Conservation (phyloP, 2,888 invertebrate genomes). For the Chamaedrilus cognettii region DNA sequence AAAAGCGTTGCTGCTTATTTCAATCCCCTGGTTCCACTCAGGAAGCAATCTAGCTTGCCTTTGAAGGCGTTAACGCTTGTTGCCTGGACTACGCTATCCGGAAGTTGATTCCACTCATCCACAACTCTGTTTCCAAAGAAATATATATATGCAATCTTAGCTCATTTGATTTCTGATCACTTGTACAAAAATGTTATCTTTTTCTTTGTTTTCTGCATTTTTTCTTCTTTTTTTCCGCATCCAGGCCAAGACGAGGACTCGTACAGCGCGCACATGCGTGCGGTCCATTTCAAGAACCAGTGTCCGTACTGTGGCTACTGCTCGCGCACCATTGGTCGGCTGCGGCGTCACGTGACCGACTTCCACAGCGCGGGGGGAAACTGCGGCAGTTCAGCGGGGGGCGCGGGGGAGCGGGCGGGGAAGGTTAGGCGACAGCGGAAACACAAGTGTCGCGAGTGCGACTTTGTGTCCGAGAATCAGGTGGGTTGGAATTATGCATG, state of each 20-base stretch:
- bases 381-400: not conserved
- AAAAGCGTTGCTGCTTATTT: too few species aligned
- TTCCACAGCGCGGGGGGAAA: slow-evolving; percentile 8
- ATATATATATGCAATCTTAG: too few species aligned
- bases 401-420: not conserved
- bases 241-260: slow-evolving; percentile 4
- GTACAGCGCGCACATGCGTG: slow-evolving; percentile 11
- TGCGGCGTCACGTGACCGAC: slow-evolving; percentile 14
- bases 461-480: slow-evolving; percentile 18
- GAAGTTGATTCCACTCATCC: too few species aligned
- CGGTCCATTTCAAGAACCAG: slow-evolving; percentile 15
- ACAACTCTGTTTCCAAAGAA: too few species aligned
- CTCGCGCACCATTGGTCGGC: slow-evolving; percentile 10
- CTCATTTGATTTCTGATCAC: too few species aligned
- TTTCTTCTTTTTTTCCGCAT: not conserved
- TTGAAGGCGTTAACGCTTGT: too few species aligned
- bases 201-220: not conserved
- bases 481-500: too few species aligned
- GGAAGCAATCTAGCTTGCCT: too few species aligned
- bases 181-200: not conserved
- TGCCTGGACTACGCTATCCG: too few species aligned
- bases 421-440: slow-evolving; percentile 18
- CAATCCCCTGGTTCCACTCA: too few species aligned
- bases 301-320: slow-evolving; percentile 21
- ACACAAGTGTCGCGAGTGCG: slow-evolving; percentile 22